Evolutionary conservation across 2,113 vertebrate species (phyloP), one percentile per base, ranked within the genome.

Genomic region (Thalassoma bifasciatum): DNA sequence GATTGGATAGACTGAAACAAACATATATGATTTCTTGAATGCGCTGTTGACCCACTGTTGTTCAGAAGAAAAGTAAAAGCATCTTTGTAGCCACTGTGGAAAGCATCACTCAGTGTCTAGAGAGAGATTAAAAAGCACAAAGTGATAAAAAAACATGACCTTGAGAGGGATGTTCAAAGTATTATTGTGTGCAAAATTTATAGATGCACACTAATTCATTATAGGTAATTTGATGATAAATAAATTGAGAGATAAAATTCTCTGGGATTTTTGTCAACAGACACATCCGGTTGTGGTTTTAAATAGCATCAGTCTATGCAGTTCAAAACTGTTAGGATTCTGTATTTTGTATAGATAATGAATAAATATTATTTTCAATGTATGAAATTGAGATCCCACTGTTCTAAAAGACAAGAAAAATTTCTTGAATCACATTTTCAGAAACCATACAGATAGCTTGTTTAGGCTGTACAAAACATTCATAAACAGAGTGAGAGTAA

Each of bases 1-100:
- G 10, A 69, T 19, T 3, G n/a, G n/a, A 1, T 21, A 12, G 50
- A 22, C 0, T 2, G 9, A 24, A 0, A 40, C 3, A 13, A 16
- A 58, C 50, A 22, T 53, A 1, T 8, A 54, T 4, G 51, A 4
- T 30, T 16, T 44, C 14, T 44, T 21, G 22, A 6, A 51, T 12
- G 50, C 26, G 40, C 5, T 23, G n/a, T 21, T 57, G 1, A 83
- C 88, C 42, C 46, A 93, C 93, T 79, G 16, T 82, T 89, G 16
- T 23, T 74, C 10, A 67, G 72, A 47, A 94, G 91, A 66, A 91
- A 94, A 22, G 68, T 5, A 58, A 84, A 14, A 0, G 84, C 86
- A 47, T 94, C 93, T 75, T 88, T 90, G 84, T 92, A 93, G 56
- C 93, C 93, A 5, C 42, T 84, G 65, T 88, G 10, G 38, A 77